Evolutionary conservation across 2,888 invertebrate species (phyloP).

Genomic region (Nebria brevicollis): DNA sequence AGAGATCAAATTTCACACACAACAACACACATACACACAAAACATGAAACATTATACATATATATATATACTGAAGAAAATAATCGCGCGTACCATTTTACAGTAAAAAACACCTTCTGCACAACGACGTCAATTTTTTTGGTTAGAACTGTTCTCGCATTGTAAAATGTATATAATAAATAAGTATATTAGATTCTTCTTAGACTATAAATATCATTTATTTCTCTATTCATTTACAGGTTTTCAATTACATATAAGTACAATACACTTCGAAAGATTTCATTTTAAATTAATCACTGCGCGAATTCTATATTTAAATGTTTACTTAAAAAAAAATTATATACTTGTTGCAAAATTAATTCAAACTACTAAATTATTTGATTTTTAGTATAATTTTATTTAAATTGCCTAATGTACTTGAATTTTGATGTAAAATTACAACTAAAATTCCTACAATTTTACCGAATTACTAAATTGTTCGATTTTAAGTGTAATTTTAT

Average conservation of each 20-base stretch:
- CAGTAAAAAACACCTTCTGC: background rate
- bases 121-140: slow-evolving; percentile 6
- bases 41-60: background rate
- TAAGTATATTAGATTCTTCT: slow-evolving; percentile 5
- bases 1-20: slow-evolving; percentile 33
- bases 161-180: background rate
- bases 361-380: too few species aligned
- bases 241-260: background rate
- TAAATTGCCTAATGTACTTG: too few species aligned
- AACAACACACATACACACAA: slow-evolving; percentile 9
- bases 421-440: too few species aligned
- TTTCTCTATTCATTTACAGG: background rate
- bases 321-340: too few species aligned
- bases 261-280: background rate
- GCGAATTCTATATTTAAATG: too few species aligned
- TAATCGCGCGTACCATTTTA: background rate
- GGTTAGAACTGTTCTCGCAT: background rate
- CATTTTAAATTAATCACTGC: too few species aligned
- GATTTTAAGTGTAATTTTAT: too few species aligned
- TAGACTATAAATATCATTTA: background rate
- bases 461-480: too few species aligned
- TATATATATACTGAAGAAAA: background rate
- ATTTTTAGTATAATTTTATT: too few species aligned
- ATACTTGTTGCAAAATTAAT: too few species aligned
- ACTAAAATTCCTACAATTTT: too few species aligned